Evolutionary conservation across 2,113 vertebrate genomes (phyloP), one percentile per base, ranked within the genome.

Genomic region (Hystrix cristata): DNA sequence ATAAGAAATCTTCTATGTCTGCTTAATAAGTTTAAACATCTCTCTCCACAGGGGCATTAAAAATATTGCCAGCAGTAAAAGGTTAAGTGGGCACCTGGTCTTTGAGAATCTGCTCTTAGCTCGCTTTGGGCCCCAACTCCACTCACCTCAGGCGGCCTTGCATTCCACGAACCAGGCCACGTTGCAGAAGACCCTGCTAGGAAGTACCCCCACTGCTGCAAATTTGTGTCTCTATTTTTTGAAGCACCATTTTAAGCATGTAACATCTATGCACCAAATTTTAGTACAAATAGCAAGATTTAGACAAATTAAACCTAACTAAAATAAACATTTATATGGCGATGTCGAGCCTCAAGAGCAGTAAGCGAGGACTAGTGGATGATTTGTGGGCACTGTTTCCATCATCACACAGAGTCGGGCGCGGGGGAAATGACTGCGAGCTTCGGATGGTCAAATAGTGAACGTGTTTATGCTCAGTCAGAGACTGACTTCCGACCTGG

Each of bases 321-420:
- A 94, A 97, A 92, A 48, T 91, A 72, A 95, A 95, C 71, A 94
- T 94, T 95, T 94, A 80, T 87, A 31, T 85, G 62, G 79, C 84
- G n/a, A 14, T 65, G 57, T 72, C 43, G 19, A 69, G 25, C 78
- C 79, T 95, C 10, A 69, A 91, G 72, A 94, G 84, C 2, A 96
- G 71, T 10, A 92, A 87, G 76, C 51, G 67, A 96, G 62, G n/a
- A 60, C 59, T 95, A 92, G 82, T 19, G n/a, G 64, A 90, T 55
- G 81, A 67, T 74, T 84, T 55, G 46, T 10, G 8, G 81, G 74
- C 59, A 48, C 27, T 78, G 83, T 74, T 95, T 71, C 46, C 46
- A 88, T 96, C 90, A 92, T 55, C 81, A 21, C 11, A 7, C 15
- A 31, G 83, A 59, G 87, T 48, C 29, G 38, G 51, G 1, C 3